Percentiles rank a stretch among this genome's conserved stretches.
Evolutionary conservation across 2,888 invertebrate genomes (phyloP).

Genomic region (Perizoma flavofasciatum): DNA sequence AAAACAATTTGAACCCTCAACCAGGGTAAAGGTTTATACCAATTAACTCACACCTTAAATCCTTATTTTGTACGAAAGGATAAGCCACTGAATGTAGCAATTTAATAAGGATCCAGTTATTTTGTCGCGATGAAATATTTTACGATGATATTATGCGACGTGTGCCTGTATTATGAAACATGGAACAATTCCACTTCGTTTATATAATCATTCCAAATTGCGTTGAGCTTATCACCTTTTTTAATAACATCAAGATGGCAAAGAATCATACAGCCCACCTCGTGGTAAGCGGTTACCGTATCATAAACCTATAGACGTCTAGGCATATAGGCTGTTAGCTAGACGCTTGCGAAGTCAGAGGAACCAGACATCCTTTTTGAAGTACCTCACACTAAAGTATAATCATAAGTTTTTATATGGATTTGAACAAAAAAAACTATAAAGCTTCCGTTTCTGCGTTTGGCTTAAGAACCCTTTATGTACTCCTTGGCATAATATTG

Average conservation of each 20-base stretch:
- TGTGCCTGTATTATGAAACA: slow-evolving; percentile 64
- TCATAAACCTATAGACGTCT: too few species aligned
- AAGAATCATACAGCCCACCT: too few species aligned
- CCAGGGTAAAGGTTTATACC: slow-evolving; percentile 14
- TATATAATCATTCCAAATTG: slow-evolving; percentile 72
- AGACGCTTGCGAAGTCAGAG: too few species aligned
- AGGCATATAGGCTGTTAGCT: too few species aligned
- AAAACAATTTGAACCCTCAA: slow-evolving; percentile 20
- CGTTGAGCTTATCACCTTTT: slow-evolving; percentile 43
- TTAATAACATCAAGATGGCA: neutral
- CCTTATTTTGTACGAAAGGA: slow-evolving; percentile 47
- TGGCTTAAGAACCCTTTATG: too few species aligned
- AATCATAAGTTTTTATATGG: too few species aligned
- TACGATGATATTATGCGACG: slow-evolving; percentile 65
- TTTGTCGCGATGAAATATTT: slow-evolving; percentile 64
- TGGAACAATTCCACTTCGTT: slow-evolving; percentile 64
- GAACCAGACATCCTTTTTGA: too few species aligned
- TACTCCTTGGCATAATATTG: too few species aligned
- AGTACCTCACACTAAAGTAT: too few species aligned
- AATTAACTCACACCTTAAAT: slow-evolving; percentile 36
- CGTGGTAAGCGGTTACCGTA: too few species aligned
- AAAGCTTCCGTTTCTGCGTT: too few species aligned
- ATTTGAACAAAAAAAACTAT: too few species aligned
- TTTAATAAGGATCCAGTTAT: slow-evolving; percentile 65
- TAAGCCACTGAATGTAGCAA: slow-evolving; percentile 55